phyloP scores from a whole-genome alignment of 2,888 invertebrate genomes.

The Megastigmus dorsalis region DNA sequence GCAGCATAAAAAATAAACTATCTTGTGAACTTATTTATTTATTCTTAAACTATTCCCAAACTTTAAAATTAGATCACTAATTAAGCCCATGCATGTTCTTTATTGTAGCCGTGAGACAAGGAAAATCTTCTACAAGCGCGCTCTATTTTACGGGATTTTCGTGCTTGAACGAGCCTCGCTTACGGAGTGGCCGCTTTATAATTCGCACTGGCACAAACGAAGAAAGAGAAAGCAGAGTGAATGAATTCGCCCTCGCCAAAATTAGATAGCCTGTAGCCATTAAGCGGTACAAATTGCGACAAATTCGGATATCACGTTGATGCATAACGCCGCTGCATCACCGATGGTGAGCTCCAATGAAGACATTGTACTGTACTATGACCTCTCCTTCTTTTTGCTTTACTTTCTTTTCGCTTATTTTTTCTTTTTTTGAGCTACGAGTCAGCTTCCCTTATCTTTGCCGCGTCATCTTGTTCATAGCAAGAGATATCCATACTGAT shows the following conservation, averaged over 20 bases:
- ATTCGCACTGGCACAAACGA: neutral
- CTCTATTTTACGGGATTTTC: neutral
- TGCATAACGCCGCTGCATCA: constrained; percentile 64
- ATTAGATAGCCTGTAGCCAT: constrained; percentile 54
- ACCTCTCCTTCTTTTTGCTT: constrained; percentile 38
- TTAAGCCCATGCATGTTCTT: too few species aligned
- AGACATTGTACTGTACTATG: constrained; percentile 62
- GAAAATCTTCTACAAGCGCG: too few species aligned
- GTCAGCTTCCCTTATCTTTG: too few species aligned
- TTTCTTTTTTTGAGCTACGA: neutral
- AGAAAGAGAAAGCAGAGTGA: neutral
- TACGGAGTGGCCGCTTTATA: neutral
- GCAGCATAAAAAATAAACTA: too few species aligned
- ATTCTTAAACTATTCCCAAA: too few species aligned
- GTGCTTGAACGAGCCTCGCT: neutral
- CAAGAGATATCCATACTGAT: too few species aligned
- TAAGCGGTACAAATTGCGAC: constrained; percentile 67
- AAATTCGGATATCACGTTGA: constrained; percentile 68
- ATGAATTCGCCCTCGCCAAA: constrained; percentile 17
- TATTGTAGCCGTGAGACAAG: too few species aligned
- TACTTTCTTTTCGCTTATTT: neutral
- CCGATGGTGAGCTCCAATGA: constrained; percentile 61
- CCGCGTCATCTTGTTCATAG: too few species aligned
- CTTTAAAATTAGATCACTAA: too few species aligned
- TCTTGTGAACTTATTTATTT: too few species aligned